A percentile compares a stretch with the other conserved stretches of the same genome.
Evolutionary conservation across 2,888 invertebrate species (phyloP).

Genomic region (Brassicogethes aeneus): DNA sequence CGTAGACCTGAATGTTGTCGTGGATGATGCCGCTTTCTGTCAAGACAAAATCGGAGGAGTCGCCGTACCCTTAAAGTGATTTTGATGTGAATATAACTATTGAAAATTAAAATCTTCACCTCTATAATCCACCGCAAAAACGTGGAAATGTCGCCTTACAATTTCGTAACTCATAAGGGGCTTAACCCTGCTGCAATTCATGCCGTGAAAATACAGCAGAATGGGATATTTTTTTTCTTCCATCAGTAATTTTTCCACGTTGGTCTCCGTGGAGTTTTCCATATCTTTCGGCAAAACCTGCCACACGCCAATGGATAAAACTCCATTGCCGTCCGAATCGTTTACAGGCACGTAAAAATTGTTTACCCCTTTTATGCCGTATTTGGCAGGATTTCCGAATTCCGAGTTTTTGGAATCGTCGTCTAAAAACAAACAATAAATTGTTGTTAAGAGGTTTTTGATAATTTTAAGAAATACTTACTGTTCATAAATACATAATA

Average conservation of each 20-base stretch:
- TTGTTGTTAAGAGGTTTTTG: no score
- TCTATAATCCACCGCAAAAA: constrained; percentile 76
- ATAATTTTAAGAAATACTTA: no score
- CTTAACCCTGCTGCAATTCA: constrained; percentile 21
- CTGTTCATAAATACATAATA: constrained; percentile 65
- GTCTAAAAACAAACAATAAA: constrained; percentile 28
- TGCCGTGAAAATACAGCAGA: constrained; percentile 21
- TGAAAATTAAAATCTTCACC: constrained; percentile 39
- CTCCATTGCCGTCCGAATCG: constrained; percentile 32
- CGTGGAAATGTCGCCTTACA: constrained; percentile 61
- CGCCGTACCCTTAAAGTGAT: constrained; percentile 31
- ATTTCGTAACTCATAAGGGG: constrained; percentile 32
- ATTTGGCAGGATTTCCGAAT: constrained; percentile 21
- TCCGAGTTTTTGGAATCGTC: constrained; percentile 21
- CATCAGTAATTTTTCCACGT: constrained; percentile 13
- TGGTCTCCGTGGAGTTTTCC: constrained; percentile 6
- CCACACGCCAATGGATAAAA: constrained; percentile 41
- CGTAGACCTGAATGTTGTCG: constrained; percentile 31
- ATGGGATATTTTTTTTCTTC: constrained; percentile 17
- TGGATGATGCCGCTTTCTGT: constrained; percentile 30
- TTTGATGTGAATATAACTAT: no score
- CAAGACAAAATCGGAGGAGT: constrained; percentile 26
- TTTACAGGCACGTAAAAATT: constrained; percentile 22
- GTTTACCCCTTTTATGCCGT: constrained; percentile 18
- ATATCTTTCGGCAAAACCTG: constrained; percentile 18